A percentile compares a stretch with the other conserved stretches of the same genome.
Evolutionary conservation across 2,113 vertebrate genomes (phyloP).

Genomic region (Toxostoma redivivum): DNA sequence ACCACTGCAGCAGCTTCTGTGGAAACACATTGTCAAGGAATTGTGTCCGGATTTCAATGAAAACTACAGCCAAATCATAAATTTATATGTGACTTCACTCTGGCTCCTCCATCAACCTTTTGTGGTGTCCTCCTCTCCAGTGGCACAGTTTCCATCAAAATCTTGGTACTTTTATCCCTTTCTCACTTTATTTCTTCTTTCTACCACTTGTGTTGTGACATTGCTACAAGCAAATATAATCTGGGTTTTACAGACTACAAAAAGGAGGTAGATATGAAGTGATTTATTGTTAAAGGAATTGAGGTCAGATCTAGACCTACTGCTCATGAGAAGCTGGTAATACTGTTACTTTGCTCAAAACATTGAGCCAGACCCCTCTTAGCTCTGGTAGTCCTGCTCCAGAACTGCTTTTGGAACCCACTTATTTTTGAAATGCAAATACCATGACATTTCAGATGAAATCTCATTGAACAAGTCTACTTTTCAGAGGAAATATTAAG

Average conservation of each 20-base stretch:
- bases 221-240: background rate
- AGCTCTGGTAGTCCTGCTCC: background rate
- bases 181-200: background rate
- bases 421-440: slow-evolving; percentile 3
- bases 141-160: background rate
- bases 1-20: background rate
- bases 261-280: background rate
- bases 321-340: background rate
- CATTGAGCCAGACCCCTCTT: background rate
- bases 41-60: background rate
- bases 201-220: background rate
- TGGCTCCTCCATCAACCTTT: background rate
- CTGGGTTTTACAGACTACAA: background rate
- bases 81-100: background rate
- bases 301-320: background rate
- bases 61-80: background rate
- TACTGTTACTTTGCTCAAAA: background rate
- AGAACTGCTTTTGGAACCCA: background rate
- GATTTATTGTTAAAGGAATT: background rate
- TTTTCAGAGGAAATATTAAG: slow-evolving; percentile 47
- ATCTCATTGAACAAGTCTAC: background rate
- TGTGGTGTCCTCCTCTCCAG: fast-evolving
- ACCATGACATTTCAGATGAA: background rate
- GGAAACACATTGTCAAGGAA: fast-evolving
- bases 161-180: background rate